These are phyloP conservation scores for Brachystomella parvula DNA, from an alignment of 1,140 invertebrate species.

Conservation along the genomic window DNA sequence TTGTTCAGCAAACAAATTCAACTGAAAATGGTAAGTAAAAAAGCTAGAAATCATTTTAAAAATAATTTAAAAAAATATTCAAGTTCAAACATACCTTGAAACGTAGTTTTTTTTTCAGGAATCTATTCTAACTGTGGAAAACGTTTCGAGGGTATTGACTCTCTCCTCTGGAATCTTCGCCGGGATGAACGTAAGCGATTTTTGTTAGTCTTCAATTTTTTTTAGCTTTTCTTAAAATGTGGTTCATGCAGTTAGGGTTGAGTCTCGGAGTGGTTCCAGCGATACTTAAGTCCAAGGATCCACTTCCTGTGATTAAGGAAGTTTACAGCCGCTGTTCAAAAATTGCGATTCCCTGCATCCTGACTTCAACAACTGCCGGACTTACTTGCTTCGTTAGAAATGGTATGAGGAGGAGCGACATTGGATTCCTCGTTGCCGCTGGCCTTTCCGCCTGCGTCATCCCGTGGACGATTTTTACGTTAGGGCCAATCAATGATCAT, in stretches of 20 bases:
- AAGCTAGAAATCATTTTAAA: no score
- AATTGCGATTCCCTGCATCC: background rate
- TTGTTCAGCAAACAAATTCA: no score
- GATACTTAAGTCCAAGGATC: background rate
- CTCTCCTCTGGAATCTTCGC: background rate
- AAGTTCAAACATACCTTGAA: no score
- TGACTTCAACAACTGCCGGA: background rate
- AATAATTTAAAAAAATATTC: no score
- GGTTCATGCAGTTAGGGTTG: no score
- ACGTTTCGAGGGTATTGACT: background rate
- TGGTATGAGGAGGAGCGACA: background rate
- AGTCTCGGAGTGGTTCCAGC: background rate
- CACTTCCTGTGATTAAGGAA: background rate
- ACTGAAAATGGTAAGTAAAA: no score
- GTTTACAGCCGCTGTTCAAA: background rate
- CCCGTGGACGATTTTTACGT: background rate
- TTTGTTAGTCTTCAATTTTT: no score
- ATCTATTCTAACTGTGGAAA: background rate
- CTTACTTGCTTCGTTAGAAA: background rate
- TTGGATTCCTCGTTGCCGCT: background rate
- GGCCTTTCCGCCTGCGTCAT: background rate
- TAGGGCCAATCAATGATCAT: slow-evolving; percentile 1
- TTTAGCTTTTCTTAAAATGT: no score
- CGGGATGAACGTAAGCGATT: background rate
- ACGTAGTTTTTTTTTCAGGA: background rate